phyloP scores from a whole-genome alignment of 2,888 invertebrate species.

The Lepidocyrtoides sp. region DNA sequence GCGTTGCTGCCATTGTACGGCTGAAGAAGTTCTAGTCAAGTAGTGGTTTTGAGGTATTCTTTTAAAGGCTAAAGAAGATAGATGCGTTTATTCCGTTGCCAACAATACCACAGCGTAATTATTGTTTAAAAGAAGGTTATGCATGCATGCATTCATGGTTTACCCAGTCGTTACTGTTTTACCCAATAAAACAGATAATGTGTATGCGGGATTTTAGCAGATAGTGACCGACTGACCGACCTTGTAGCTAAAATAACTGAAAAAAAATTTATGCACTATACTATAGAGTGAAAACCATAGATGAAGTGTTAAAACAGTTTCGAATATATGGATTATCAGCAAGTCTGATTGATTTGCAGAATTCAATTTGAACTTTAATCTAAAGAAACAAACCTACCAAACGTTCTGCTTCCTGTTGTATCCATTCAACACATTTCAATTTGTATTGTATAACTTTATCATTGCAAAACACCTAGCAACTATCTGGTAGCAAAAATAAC shows the following conservation, averaged over 20 bases:
- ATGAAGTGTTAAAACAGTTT: background rate
- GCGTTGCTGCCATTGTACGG: background rate
- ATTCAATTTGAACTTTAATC: background rate
- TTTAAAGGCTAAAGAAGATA: slow-evolving; percentile 25
- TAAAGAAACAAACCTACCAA: too few species aligned
- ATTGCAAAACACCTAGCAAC: too few species aligned
- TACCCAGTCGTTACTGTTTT: background rate
- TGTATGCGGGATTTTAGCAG: too few species aligned
- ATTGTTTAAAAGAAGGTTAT: background rate
- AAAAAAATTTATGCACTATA: background rate
- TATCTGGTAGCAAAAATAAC: too few species aligned
- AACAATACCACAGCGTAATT: slow-evolving; percentile 16
- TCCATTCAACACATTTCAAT: too few species aligned
- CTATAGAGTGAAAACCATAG: background rate
- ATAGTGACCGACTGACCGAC: background rate
- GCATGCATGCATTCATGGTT: background rate
- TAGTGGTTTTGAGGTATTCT: background rate
- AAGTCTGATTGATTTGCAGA: background rate
- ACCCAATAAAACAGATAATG: background rate
- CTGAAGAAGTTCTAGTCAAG: slow-evolving; percentile 23
- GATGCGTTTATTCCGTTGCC: slow-evolving; percentile 19
- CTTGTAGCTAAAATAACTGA: background rate
- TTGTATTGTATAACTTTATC: too few species aligned
- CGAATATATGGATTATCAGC: background rate
- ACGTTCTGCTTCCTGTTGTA: too few species aligned